Conservation (phyloP, 2,113 vertebrate genomes). For the Periophthalmodon schlosseri region DNA sequence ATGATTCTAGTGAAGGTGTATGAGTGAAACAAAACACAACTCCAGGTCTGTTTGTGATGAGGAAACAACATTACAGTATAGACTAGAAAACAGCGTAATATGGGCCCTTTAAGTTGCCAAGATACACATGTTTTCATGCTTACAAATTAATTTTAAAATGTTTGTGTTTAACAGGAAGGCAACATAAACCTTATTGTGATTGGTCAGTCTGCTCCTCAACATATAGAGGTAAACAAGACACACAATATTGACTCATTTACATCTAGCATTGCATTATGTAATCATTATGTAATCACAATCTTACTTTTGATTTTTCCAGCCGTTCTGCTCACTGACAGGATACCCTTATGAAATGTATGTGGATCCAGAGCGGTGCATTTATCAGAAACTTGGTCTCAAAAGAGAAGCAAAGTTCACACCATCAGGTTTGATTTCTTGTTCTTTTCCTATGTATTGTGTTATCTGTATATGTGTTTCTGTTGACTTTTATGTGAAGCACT, state of each 20-base stretch:
- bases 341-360: constrained; percentile 92
- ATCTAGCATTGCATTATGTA: too few relatives aligned
- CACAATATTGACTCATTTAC: not conserved
- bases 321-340: constrained; percentile 87
- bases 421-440: constrained; percentile 72
- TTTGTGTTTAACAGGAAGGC: constrained; percentile 78
- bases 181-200: constrained; percentile 87
- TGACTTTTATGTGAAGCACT: too few relatives aligned
- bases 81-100: too few relatives aligned
- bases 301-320: constrained; percentile 60
- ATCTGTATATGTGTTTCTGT: too few relatives aligned
- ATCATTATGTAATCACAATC: not conserved
- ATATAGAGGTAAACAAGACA: constrained; percentile 84
- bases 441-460: too few relatives aligned
- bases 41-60: too few relatives aligned
- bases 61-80: too few relatives aligned
- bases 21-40: too few relatives aligned
- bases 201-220: constrained; percentile 86
- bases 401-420: constrained; percentile 81
- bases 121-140: not conserved
- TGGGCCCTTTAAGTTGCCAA: not conserved
- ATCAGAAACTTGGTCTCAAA: constrained; percentile 88
- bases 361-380: constrained; percentile 87
- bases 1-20: too few relatives aligned
- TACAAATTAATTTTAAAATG: not conserved